Conservation (phyloP, 2,113 vertebrate species). For the Grantiella picta region DNA sequence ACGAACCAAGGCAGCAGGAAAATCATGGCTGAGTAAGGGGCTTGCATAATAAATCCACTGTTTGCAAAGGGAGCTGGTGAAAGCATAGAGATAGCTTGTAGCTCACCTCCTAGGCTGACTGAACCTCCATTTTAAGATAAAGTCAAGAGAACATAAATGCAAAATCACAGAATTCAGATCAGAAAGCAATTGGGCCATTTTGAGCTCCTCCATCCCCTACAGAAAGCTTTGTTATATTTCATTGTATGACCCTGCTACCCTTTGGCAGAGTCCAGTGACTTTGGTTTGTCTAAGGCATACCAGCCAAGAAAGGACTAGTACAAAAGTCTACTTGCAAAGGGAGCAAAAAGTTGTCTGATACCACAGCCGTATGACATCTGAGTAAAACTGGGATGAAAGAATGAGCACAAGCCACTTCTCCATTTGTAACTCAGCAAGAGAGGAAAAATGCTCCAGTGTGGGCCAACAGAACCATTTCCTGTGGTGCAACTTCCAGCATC, state of each 20-base stretch:
- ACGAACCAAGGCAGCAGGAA: not conserved
- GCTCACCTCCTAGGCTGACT: not conserved
- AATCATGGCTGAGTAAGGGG: not conserved
- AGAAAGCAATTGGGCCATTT: not conserved
- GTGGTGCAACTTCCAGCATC: not conserved
- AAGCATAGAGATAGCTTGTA: not conserved
- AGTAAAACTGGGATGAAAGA: not conserved
- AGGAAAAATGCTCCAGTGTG: not conserved
- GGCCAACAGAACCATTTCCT: not conserved
- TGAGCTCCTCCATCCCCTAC: not conserved
- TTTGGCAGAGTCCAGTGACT: not conserved
- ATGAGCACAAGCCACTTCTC: not conserved
- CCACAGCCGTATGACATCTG: not conserved
- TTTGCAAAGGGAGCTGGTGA: not conserved
- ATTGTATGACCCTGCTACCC: not conserved
- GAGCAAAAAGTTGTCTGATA: not conserved
- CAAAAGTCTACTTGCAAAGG: not conserved
- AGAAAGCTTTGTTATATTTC: not conserved
- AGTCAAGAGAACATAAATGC: not conserved
- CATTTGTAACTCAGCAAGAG: not conserved
- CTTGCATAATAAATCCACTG: not conserved
- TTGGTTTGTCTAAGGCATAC: not conserved
- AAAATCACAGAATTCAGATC: not conserved
- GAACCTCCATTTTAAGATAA: not conserved
- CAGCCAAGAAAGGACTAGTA: not conserved